Percentiles rank a stretch among this genome's conserved stretches.
These are phyloP conservation scores for Ctenochaetus hawaiiensis DNA, from an alignment of 2,797 vertebrate species.

Conservation along the genomic window DNA sequence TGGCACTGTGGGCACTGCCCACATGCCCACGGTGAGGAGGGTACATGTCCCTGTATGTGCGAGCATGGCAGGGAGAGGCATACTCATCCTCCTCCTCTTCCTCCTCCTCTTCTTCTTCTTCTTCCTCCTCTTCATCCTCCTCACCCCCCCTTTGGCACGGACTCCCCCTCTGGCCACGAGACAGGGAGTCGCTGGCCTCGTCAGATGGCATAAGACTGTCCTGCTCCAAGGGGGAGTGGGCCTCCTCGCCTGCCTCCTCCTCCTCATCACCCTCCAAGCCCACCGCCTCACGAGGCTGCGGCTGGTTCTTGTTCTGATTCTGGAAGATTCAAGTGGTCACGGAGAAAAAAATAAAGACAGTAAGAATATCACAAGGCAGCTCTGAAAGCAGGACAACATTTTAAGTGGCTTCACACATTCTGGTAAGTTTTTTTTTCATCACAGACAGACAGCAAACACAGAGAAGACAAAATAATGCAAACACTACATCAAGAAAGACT, in stretches of 20 bases:
- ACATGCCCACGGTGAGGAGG: slow-evolving; percentile 90
- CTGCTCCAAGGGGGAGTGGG: slow-evolving; percentile 92
- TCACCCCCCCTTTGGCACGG: slow-evolving; percentile 87
- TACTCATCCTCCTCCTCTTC: slow-evolving; percentile 81
- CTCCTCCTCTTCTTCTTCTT: slow-evolving; percentile 64
- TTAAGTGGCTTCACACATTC: slow-evolving; percentile 15
- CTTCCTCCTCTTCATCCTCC: slow-evolving; percentile 85
- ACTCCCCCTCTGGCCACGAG: slow-evolving; percentile 88
- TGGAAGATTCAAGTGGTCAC: slow-evolving; percentile 33
- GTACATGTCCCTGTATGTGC: slow-evolving; percentile 92
- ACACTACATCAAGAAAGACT: slow-evolving; percentile 55
- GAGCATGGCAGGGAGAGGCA: slow-evolving; percentile 79
- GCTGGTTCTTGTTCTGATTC: slow-evolving; percentile 90
- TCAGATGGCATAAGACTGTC: slow-evolving; percentile 97
- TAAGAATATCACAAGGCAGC: slow-evolving; percentile 8
- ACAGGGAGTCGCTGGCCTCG: slow-evolving; percentile 92
- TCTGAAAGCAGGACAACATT: slow-evolving; percentile 27
- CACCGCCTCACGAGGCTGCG: slow-evolving; percentile 75
- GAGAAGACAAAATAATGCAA: slow-evolving; percentile 48
- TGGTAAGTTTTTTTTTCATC: slow-evolving; percentile 11
- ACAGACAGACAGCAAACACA: slow-evolving; percentile 33
- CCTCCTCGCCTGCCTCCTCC: slow-evolving; percentile 85
- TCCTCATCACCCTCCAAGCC: slow-evolving; percentile 79
- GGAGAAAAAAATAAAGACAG: slow-evolving; percentile 1
- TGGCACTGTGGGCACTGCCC: slow-evolving; percentile 88